Evolutionary conservation across 2,113 vertebrate genomes (phyloP).

Genomic region (Chrysemys picta): DNA sequence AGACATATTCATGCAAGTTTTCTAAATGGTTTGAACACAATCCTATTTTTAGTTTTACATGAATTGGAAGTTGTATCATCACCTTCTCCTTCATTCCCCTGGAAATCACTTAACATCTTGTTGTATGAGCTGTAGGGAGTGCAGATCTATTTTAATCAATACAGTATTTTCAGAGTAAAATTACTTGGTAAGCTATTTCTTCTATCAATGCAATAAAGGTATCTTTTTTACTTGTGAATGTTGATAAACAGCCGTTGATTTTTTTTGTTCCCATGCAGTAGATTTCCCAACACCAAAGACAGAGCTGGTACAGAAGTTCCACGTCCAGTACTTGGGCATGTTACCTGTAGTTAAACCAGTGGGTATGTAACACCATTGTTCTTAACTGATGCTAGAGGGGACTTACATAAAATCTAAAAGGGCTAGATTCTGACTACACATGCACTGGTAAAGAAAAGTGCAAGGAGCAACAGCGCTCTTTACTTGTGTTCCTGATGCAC

Average conservation of each 20-base stretch:
- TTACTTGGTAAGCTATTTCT: not conserved
- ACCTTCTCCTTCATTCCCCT: not conserved
- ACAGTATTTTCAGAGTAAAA: not conserved
- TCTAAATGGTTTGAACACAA: fast-evolving
- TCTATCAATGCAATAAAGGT: not conserved
- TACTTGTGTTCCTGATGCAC: not conserved
- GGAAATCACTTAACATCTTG: not conserved
- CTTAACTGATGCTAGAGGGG: not conserved
- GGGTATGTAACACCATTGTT: constrained; percentile 78
- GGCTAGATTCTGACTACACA: not conserved
- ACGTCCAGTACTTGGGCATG: constrained; percentile 94
- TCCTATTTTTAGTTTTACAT: not conserved
- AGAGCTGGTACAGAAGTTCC: constrained; percentile 96
- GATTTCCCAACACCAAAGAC: constrained; percentile 99
- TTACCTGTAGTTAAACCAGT: constrained; percentile 90
- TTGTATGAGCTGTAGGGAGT: not conserved
- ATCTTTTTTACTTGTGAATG: not conserved
- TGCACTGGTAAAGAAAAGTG: not conserved
- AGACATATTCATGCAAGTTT: not conserved
- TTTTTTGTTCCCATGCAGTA: constrained; percentile 80
- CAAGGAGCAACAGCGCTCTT: not conserved
- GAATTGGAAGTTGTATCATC: not conserved
- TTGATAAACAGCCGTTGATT: constrained; percentile 36
- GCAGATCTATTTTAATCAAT: not conserved
- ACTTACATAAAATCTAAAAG: not conserved